Conservation (phyloP, 2,888 invertebrate genomes). For the Balanococcus diminutus region DNA sequence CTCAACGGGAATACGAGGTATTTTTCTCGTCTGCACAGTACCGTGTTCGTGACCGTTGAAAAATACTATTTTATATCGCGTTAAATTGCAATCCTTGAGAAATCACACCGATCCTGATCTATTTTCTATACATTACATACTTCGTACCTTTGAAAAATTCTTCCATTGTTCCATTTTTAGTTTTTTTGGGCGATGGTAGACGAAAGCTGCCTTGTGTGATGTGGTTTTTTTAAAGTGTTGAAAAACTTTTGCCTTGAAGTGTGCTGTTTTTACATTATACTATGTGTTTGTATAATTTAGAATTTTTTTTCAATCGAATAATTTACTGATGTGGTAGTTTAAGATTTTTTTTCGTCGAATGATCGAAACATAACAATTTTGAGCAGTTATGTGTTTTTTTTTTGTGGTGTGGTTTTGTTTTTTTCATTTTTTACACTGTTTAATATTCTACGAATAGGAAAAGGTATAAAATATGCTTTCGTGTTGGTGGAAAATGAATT, state of each 20-base stretch:
- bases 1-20: background rate
- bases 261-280: slow-evolving; percentile 29
- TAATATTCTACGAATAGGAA: background rate
- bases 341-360: background rate
- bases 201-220: slow-evolving; percentile 42
- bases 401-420: slow-evolving; percentile 33
- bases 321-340: slow-evolving; percentile 3
- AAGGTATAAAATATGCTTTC: slow-evolving; percentile 36
- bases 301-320: background rate
- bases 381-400: slow-evolving; percentile 23
- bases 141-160: background rate
- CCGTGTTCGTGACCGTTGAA: background rate
- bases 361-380: background rate
- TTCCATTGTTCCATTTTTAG: slow-evolving; percentile 1
- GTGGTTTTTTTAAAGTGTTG: slow-evolving; percentile 38
- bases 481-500: background rate
- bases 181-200: slow-evolving; percentile 39
- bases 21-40: no score
- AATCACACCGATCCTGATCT: background rate
- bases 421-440: slow-evolving; percentile 4
- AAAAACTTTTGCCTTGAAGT: slow-evolving; percentile 29
- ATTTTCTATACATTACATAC: background rate
- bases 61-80: background rate
- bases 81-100: background rate
- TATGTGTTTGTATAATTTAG: slow-evolving; percentile 42